These are phyloP conservation scores for Triops longicaudatus DNA, from an alignment of 1,140 invertebrate species.

Conservation along the genomic window DNA sequence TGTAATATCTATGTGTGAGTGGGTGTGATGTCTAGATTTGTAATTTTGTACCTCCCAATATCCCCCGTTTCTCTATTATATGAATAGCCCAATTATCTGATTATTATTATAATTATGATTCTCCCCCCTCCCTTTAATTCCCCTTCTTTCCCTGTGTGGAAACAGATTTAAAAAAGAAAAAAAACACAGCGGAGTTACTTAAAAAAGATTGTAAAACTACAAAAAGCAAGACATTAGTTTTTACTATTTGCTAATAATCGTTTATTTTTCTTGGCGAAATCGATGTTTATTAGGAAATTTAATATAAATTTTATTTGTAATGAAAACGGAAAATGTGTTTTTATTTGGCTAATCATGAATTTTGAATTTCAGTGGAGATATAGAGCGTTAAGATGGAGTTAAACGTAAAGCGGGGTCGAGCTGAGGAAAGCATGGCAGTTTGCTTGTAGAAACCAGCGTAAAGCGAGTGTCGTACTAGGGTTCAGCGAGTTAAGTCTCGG, in stretches of 20 bases:
- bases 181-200: conserved; percentile 11
- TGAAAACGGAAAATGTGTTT: background rate
- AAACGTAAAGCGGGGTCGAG: no score
- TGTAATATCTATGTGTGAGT: background rate
- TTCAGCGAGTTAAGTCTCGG: no score
- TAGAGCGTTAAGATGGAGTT: no score
- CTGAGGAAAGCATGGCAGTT: no score
- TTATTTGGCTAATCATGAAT: background rate
- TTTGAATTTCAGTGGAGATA: background rate
- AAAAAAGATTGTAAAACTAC: background rate
- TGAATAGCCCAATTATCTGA: background rate
- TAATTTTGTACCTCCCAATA: background rate
- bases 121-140: background rate
- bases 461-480: no score
- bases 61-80: background rate
- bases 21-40: conserved; percentile 9
- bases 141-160: background rate
- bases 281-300: conserved; percentile 13
- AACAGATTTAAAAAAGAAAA: no score
- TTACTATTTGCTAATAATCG: conserved; percentile 12
- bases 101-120: conserved; percentile 4
- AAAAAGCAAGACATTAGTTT: conserved; percentile 9
- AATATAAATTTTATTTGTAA: conserved; percentile 16
- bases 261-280: conserved; percentile 14
- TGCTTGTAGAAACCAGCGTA: no score